These are phyloP conservation scores for Stegastes partitus DNA, from an alignment of 2,113 vertebrate species.

Conservation along the genomic window DNA sequence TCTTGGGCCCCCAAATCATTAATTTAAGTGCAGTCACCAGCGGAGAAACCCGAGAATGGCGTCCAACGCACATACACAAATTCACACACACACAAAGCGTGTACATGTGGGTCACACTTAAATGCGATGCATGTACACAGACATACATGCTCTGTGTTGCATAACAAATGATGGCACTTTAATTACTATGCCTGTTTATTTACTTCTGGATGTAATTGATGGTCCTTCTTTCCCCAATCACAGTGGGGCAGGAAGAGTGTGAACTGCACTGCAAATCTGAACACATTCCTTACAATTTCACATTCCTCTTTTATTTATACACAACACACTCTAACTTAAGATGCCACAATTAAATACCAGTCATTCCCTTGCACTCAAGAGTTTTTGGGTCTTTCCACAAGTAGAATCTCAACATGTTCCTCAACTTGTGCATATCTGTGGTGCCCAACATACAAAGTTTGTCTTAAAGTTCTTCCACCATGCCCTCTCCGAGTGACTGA, in stretches of 20 bases:
- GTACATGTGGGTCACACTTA: slow-evolving; percentile 26
- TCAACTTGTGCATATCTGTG: slow-evolving; percentile 5
- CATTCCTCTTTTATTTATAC: slow-evolving; percentile 14
- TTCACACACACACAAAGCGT: slow-evolving; percentile 31
- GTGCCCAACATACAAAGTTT: slow-evolving; percentile 49
- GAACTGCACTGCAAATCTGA: slow-evolving; percentile 47
- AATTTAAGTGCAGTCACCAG: slow-evolving; percentile 80
- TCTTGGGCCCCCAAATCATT: slow-evolving; percentile 82
- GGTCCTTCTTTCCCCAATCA: slow-evolving; percentile 71
- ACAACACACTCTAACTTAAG: neutral
- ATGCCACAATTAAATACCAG: neutral
- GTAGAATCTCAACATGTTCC: neutral
- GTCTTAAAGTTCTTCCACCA: slow-evolving; percentile 79
- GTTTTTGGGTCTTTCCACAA: neutral
- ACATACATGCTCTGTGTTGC: slow-evolving; percentile 53
- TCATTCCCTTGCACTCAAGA: neutral
- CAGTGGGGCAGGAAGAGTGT: slow-evolving; percentile 66
- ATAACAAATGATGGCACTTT: slow-evolving; percentile 86
- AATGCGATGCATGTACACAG: slow-evolving; percentile 36
- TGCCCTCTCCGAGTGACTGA: slow-evolving; percentile 85
- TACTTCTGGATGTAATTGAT: slow-evolving; percentile 82
- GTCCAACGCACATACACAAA: slow-evolving; percentile 37
- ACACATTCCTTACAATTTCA: slow-evolving; percentile 50
- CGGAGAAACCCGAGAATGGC: slow-evolving; percentile 78
- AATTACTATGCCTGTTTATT: slow-evolving; percentile 84